phyloP scores from a whole-genome alignment of 2,888 invertebrate species.

The Clostera curtula region DNA sequence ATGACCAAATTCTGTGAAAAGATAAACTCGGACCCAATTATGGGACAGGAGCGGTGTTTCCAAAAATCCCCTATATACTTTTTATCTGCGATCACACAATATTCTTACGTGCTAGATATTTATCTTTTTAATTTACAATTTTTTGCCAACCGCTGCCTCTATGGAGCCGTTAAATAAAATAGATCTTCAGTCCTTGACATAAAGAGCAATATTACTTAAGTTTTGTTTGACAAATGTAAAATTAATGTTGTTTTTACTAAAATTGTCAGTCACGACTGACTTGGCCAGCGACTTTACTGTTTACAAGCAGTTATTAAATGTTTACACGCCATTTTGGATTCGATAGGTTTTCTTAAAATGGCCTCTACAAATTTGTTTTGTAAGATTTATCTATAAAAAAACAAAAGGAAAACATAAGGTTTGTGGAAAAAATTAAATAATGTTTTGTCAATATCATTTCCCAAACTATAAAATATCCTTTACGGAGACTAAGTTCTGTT shows the following conservation, averaged over 20 bases:
- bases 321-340: slow-evolving; percentile 52
- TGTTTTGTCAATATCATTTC: no score
- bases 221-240: neutral
- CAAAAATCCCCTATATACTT: slow-evolving; percentile 58
- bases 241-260: slow-evolving; percentile 30
- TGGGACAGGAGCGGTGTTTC: slow-evolving; percentile 57
- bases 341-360: slow-evolving; percentile 32
- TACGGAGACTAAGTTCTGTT: no score
- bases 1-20: slow-evolving; percentile 67
- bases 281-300: slow-evolving; percentile 49
- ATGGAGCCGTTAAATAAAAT: no score
- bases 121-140: slow-evolving; percentile 46
- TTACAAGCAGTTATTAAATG: slow-evolving; percentile 58
- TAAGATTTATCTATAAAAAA: no score
- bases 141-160: no score
- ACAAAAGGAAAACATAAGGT: no score
- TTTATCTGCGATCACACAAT: slow-evolving; percentile 59
- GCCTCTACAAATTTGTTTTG: no score
- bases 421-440: no score
- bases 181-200: fast-evolving
- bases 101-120: slow-evolving; percentile 56
- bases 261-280: slow-evolving; percentile 58
- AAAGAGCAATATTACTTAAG: slow-evolving; percentile 6
- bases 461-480: no score
- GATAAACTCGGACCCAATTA: slow-evolving; percentile 66